Evolutionary conservation across 2,113 vertebrate genomes (phyloP).

Genomic region (Spermophilus dauricus): DNA sequence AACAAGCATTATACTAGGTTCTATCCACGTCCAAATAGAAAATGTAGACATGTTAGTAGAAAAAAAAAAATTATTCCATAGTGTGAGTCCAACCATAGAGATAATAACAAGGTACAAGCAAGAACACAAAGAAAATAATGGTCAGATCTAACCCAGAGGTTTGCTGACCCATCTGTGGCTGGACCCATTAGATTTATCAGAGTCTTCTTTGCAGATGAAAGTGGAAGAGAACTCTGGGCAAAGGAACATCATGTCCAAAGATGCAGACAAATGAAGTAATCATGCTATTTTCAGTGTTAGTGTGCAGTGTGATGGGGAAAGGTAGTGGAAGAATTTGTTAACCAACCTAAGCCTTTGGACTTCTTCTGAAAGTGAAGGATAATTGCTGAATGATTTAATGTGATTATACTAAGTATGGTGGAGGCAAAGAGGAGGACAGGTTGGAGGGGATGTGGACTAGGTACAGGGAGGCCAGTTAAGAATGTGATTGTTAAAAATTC

Average conservation of each 20-base stretch:
- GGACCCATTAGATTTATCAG: background rate
- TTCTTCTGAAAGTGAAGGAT: background rate
- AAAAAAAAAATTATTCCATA: constrained; percentile 33
- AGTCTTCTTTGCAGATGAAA: background rate
- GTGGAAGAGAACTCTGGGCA: background rate
- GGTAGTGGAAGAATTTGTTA: background rate
- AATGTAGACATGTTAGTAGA: background rate
- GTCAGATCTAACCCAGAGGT: background rate
- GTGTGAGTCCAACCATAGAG: background rate
- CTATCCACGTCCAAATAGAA: background rate
- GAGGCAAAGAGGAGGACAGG: background rate
- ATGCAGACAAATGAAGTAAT: background rate
- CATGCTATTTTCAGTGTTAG: background rate
- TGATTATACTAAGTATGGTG: background rate
- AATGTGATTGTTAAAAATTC: background rate
- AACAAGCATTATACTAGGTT: background rate
- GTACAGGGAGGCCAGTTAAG: background rate
- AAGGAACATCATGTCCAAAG: background rate
- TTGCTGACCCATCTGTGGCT: background rate
- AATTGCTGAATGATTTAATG: background rate
- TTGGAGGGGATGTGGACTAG: background rate
- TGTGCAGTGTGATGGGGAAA: background rate
- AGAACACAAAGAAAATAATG: background rate
- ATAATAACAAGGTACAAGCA: background rate
- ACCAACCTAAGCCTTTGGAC: background rate